A percentile compares a stretch with the other conserved stretches of the same genome.
These are phyloP conservation scores for Popillia japonica DNA, from an alignment of 1,140 invertebrate genomes.

Conservation along the genomic window DNA sequence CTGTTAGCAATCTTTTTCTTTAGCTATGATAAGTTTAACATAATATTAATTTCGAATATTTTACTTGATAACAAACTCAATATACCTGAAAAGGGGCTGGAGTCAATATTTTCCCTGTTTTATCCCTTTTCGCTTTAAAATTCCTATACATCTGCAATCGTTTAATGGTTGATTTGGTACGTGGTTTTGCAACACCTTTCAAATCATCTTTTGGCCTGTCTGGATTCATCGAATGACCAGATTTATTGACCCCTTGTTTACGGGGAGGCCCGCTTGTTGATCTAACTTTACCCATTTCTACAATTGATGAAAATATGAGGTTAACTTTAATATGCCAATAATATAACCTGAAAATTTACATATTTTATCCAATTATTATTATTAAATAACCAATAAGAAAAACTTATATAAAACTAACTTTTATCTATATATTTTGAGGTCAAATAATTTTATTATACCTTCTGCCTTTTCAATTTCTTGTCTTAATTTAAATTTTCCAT, in stretches of 20 bases:
- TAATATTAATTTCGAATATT: background rate
- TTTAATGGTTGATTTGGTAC: slow-evolving; percentile 94
- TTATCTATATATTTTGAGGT: too few species aligned
- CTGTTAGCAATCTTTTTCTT: too few species aligned
- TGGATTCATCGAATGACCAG: slow-evolving; percentile 89
- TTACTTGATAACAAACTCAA: background rate
- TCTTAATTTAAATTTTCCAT: background rate
- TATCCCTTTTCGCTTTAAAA: slow-evolving; percentile 93
- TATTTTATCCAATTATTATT: background rate
- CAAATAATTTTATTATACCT: background rate
- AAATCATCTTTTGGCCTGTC: slow-evolving; percentile 77
- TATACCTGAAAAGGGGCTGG: slow-evolving; percentile 84
- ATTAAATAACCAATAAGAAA: too few species aligned
- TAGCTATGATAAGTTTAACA: too few species aligned
- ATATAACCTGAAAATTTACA: slow-evolving; percentile 1
- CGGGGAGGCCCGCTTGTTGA: slow-evolving; percentile 73
- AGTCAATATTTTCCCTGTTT: slow-evolving; percentile 89
- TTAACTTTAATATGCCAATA: background rate
- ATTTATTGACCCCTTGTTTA: slow-evolving; percentile 79
- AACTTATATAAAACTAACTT: too few species aligned
- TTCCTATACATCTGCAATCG: slow-evolving; percentile 97
- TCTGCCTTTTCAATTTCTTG: background rate
- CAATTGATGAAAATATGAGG: slow-evolving; percentile 11
- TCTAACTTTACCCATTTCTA: slow-evolving; percentile 76
- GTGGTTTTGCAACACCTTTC: slow-evolving; percentile 84